Percentiles rank a stretch among this genome's conserved stretches.
Evolutionary conservation across 2,113 vertebrate species (phyloP).

Genomic region (Clarias magur): DNA sequence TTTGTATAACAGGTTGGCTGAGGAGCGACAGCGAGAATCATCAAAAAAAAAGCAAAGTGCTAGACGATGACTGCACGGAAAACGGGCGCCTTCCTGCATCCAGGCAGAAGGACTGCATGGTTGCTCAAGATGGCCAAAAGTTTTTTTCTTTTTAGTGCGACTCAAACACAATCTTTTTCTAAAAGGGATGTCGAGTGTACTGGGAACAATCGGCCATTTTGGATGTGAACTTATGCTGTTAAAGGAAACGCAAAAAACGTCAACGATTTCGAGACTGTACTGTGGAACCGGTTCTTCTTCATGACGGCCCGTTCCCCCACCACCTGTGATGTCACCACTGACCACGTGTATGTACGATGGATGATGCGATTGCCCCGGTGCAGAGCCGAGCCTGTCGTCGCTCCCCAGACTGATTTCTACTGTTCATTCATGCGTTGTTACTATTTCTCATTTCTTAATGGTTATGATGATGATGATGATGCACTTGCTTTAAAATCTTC

Average conservation of each 20-base stretch:
- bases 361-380: background rate
- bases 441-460: conserved; percentile 10
- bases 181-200: background rate
- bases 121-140: background rate
- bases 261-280: conserved; percentile 1
- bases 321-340: conserved; percentile 37
- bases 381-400: background rate
- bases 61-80: background rate
- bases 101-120: background rate
- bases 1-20: background rate
- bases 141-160: too few relatives aligned
- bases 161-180: too few relatives aligned
- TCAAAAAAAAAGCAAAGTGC: background rate
- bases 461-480: conserved; percentile 5
- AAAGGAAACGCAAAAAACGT: background rate
- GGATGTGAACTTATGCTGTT: background rate
- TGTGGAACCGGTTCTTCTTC: background rate
- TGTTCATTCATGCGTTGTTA: conserved; percentile 10
- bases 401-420: conserved; percentile 11
- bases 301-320: conserved; percentile 9
- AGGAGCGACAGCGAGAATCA: background rate
- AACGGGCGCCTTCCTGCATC: background rate
- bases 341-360: background rate
- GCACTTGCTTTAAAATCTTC: conserved; percentile 29
- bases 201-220: background rate